These are phyloP conservation scores for Tetranychus piercei DNA, from an alignment of 2,888 invertebrate species.

Conservation along the genomic window DNA sequence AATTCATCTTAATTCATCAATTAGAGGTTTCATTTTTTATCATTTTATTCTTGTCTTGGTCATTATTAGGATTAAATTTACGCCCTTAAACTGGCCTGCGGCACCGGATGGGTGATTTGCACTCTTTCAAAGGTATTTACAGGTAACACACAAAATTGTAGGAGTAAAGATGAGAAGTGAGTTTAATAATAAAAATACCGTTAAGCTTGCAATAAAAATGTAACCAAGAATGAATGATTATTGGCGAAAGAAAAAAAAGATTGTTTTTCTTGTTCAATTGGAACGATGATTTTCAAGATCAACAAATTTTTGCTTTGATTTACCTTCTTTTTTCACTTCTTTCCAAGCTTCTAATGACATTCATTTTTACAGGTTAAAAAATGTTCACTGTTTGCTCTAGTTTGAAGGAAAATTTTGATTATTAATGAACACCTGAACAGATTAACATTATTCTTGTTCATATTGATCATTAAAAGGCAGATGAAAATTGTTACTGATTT, in stretches of 20 bases:
- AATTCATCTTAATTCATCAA: neutral
- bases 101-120: neutral
- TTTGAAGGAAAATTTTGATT: too few relatives aligned
- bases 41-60: neutral
- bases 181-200: neutral
- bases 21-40: neutral
- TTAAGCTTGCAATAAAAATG: neutral
- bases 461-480: too few relatives aligned
- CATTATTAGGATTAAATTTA: neutral
- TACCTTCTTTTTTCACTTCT: neutral
- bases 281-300: slow-evolving; percentile 1
- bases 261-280: neutral
- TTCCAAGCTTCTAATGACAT: neutral
- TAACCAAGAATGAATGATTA: neutral
- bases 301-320: neutral
- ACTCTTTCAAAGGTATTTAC: neutral
- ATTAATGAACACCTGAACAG: too few relatives aligned
- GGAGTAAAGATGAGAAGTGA: neutral
- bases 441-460: too few relatives aligned
- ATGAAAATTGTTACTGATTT: too few relatives aligned
- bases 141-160: neutral
- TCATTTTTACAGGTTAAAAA: too few relatives aligned
- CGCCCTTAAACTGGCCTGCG: neutral
- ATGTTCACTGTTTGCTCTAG: too few relatives aligned
- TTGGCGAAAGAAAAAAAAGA: neutral